Conservation (phyloP, 2,113 vertebrate genomes). For the Rhodinocichla rosea region DNA sequence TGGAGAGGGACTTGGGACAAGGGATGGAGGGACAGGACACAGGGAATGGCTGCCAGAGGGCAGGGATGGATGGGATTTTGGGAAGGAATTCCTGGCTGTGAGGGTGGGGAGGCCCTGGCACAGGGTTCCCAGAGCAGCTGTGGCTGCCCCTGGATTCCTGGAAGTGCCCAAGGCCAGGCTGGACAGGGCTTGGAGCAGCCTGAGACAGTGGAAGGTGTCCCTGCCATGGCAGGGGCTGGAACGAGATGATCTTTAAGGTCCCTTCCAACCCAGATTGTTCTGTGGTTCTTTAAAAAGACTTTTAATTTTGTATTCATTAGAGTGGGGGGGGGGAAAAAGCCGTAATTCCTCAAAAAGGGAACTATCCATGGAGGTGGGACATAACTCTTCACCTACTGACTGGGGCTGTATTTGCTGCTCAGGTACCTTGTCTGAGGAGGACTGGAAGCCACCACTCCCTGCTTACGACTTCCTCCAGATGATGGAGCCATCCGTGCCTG, state of each 20-base stretch:
- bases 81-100: fast-evolving
- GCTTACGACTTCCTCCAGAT: slow-evolving; percentile 86
- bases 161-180: fast-evolving
- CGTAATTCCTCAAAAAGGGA: not conserved
- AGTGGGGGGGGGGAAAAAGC: not conserved
- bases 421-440: slow-evolving; percentile 79
- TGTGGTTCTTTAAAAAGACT: not conserved
- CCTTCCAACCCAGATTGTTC: not conserved
- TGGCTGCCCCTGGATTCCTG: not conserved
- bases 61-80: not conserved
- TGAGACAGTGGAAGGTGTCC: fast-evolving
- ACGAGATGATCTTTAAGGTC: fast-evolving
- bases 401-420: not conserved
- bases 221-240: not conserved
- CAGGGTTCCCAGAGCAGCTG: not conserved
- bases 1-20: not conserved
- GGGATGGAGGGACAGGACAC: not conserved
- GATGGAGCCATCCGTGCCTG: slow-evolving; percentile 77
- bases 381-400: not conserved
- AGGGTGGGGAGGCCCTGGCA: fast-evolving
- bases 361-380: not conserved
- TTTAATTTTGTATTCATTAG: not conserved
- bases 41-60: not conserved
- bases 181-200: fast-evolving
- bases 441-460: slow-evolving; percentile 82